Evolutionary conservation across 1,140 invertebrate species (phyloP).

Genomic region (Papilio xuthus): DNA sequence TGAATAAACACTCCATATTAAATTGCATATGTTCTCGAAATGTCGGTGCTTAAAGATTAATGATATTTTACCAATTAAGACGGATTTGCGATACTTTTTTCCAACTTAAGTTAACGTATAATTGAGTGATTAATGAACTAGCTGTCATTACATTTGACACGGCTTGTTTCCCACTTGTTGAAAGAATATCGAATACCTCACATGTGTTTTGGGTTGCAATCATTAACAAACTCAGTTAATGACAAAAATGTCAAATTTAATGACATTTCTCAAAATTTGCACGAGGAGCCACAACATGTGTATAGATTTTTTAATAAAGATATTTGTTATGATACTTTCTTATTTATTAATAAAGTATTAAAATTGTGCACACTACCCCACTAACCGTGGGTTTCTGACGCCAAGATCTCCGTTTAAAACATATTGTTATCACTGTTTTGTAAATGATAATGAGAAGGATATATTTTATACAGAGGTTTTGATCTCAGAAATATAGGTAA

Average conservation of each 20-base stretch:
- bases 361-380: neutral
- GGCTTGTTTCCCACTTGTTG: conserved; percentile 67
- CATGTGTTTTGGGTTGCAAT: conserved; percentile 58
- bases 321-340: neutral
- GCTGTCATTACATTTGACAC: conserved; percentile 69
- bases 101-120: conserved; percentile 50
- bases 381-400: no score
- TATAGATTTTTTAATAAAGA: neutral
- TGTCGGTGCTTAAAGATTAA: conserved; percentile 49
- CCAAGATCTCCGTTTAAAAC: no score
- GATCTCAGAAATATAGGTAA: no score
- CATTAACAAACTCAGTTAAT: conserved; percentile 42
- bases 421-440: no score
- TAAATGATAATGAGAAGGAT: no score
- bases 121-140: conserved; percentile 75
- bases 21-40: no score
- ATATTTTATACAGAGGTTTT: no score
- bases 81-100: conserved; percentile 59
- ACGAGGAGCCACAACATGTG: conserved; percentile 1
- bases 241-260: conserved; percentile 29
- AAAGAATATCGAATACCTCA: conserved; percentile 61
- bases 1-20: no score
- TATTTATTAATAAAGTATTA: neutral
- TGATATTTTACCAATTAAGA: conserved; percentile 47
- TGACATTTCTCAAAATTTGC: conserved; percentile 31